Evolutionary conservation across 2,797 vertebrate genomes (phyloP).

Genomic region (Benthosema pterotum): DNA sequence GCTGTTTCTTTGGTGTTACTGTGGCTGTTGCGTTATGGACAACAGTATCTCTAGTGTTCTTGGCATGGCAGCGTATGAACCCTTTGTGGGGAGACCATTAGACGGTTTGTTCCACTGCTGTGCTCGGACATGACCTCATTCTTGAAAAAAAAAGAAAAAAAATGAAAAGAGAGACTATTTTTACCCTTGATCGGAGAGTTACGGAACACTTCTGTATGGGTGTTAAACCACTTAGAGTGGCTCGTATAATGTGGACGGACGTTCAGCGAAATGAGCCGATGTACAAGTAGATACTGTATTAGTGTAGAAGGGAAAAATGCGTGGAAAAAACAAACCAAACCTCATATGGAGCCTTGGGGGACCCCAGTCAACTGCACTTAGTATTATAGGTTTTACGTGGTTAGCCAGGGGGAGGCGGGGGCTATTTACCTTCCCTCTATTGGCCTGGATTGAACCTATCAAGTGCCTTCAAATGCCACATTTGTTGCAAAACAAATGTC

Average conservation of each 20-base stretch:
- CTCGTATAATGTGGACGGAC: too few species aligned
- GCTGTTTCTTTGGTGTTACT: background rate
- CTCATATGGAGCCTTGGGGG: too few species aligned
- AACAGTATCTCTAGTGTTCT: constrained; percentile 27
- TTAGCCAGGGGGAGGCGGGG: constrained; percentile 11
- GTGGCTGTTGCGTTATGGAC: background rate
- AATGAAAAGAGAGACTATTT: constrained; percentile 17
- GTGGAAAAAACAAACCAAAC: too few species aligned
- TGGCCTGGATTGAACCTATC: constrained; percentile 45
- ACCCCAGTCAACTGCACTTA: too few species aligned
- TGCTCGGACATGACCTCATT: constrained; percentile 67
- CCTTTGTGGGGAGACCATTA: constrained; percentile 46
- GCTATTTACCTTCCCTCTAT: constrained; percentile 15
- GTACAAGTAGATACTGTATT: too few species aligned
- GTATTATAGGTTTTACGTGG: too few species aligned
- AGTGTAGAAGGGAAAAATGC: too few species aligned
- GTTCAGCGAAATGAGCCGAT: too few species aligned
- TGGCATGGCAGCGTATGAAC: background rate
- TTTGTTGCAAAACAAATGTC: too few species aligned
- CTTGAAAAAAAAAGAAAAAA: constrained; percentile 15
- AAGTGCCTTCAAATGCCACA: constrained; percentile 35
- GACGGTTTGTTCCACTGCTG: constrained; percentile 70
- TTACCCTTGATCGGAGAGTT: constrained; percentile 47
- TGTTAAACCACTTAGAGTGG: constrained; percentile 41
- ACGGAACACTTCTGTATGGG: constrained; percentile 54